A percentile compares a stretch with the other conserved stretches of the same genome.
phyloP scores from a whole-genome alignment of 2,797 vertebrate genomes.

The Halcyon chelicuti region DNA sequence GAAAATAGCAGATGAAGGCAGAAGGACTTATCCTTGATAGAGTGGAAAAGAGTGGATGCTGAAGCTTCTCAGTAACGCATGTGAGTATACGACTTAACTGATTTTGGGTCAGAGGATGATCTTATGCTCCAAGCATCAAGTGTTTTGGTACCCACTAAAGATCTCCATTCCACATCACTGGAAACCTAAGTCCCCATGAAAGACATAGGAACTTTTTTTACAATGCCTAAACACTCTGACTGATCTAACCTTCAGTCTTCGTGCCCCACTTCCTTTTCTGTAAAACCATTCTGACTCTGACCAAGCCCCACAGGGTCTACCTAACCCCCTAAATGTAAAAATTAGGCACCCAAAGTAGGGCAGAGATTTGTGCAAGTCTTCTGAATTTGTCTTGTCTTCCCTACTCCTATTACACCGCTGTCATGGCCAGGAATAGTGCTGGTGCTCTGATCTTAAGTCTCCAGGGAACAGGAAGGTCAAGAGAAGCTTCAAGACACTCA shows the following conservation, averaged over 20 bases:
- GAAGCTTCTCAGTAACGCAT: not conserved
- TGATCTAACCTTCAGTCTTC: not conserved
- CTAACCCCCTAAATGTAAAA: not conserved
- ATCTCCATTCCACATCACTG: not conserved
- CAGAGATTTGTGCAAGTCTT: not conserved
- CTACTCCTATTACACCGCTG: not conserved
- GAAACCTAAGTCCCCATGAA: not conserved
- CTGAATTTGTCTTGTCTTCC: not conserved
- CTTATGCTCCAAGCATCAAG: not conserved
- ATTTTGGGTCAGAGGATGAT: not conserved
- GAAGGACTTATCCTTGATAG: not conserved
- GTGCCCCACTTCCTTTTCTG: not conserved
- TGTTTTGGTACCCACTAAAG: not conserved
- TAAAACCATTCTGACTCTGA: not conserved
- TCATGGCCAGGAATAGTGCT: not conserved
- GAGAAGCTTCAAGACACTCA: not conserved
- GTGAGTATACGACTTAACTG: not conserved
- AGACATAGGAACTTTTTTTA: not conserved
- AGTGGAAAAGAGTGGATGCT: not conserved
- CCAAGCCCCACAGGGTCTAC: not conserved
- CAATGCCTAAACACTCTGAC: not conserved
- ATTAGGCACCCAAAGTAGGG: not conserved
- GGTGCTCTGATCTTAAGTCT: not conserved
- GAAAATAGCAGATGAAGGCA: conserved; percentile 15
- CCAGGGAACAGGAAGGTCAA: not conserved